Conservation (phyloP, 2,113 vertebrate genomes). For the human region DNA sequence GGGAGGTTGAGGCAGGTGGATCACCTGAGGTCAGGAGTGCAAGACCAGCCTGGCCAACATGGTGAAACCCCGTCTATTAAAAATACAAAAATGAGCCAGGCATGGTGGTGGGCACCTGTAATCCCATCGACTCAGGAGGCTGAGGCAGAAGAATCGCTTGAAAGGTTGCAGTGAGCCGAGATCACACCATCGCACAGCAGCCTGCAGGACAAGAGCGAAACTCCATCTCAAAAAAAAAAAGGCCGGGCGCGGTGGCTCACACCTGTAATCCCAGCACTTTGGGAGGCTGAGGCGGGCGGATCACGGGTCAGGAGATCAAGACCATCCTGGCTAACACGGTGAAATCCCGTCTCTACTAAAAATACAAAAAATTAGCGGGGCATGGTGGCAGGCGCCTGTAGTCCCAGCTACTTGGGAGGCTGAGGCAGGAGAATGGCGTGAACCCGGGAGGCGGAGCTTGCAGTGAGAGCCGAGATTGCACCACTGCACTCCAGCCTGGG, state of each 20-base stretch:
- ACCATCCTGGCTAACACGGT: background rate
- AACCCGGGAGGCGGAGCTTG: background rate
- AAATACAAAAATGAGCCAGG: background rate
- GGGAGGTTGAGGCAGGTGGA: background rate
- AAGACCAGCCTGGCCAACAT: background rate
- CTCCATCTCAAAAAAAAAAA: background rate
- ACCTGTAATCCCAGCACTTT: background rate
- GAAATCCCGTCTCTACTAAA: background rate
- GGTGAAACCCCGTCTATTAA: background rate
- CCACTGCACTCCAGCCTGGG: background rate
- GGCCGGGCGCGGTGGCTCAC: background rate
- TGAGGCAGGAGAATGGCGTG: background rate
- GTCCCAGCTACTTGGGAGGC: background rate
- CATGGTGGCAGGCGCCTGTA: background rate
- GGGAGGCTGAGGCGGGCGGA: background rate
- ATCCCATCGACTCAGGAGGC: background rate
- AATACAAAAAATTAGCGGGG: background rate
- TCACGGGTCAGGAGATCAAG: background rate
- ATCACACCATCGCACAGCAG: background rate
- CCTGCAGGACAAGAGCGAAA: background rate
- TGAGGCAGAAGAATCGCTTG: background rate
- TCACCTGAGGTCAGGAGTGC: background rate
- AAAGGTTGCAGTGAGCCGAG: background rate
- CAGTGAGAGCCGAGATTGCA: background rate
- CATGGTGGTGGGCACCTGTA: background rate